A percentile compares a stretch with the other conserved stretches of the same genome.
Conservation (phyloP, 2,797 vertebrate species). For the Tamandua tetradactyla region DNA sequence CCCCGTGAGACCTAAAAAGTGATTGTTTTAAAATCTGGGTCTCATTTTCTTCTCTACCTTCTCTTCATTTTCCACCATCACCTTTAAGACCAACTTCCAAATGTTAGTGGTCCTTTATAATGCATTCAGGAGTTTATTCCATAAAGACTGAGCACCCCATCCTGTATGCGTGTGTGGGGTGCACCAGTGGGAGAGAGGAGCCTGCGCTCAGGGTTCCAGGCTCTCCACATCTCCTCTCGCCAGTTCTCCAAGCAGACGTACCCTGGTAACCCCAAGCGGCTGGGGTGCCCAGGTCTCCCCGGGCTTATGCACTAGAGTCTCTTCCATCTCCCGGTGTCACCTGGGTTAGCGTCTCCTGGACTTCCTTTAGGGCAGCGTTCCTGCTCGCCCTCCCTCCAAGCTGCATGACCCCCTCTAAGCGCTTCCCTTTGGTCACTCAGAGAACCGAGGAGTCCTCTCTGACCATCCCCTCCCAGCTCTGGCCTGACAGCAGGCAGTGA, state of each 20-base stretch:
- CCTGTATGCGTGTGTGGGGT: neutral
- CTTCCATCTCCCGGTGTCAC: neutral
- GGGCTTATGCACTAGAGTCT: neutral
- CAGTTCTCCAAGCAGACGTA: no score
- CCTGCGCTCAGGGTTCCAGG: no score
- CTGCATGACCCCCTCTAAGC: no score
- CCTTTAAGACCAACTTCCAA: neutral
- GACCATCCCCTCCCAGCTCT: neutral
- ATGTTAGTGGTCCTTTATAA: neutral
- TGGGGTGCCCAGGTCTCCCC: neutral
- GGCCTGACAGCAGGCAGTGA: no score
- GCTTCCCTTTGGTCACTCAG: neutral
- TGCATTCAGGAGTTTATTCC: neutral
- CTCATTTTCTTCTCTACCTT: neutral
- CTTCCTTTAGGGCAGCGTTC: no score
- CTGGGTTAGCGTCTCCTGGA: no score
- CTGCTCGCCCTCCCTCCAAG: no score
- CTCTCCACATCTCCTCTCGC: no score
- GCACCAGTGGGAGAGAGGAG: neutral
- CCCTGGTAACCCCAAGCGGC: neutral
- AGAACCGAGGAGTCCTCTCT: neutral
- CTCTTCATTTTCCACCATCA: neutral
- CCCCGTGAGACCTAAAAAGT: neutral
- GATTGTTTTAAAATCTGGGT: neutral
- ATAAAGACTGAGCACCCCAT: neutral